Evolutionary conservation across 2,888 invertebrate species (phyloP).

Genomic region (Shargacucullia verbasci): DNA sequence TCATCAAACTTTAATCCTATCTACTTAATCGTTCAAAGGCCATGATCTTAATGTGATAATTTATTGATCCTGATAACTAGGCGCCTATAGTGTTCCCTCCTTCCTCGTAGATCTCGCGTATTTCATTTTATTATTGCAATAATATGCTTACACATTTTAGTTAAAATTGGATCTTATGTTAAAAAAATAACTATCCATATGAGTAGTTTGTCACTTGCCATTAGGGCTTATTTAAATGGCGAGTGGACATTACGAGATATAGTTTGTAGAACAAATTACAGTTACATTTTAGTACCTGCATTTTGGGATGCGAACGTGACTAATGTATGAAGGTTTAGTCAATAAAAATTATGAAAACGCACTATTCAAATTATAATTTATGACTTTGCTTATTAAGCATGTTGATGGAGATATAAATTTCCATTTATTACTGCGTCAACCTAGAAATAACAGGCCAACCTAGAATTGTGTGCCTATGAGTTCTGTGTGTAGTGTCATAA

Average conservation of each 20-base stretch:
- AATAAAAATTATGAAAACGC: constrained; percentile 46
- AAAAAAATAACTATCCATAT: no score
- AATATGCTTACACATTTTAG: no score
- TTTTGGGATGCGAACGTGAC: constrained; percentile 53
- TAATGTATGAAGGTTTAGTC: constrained; percentile 48
- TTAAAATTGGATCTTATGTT: no score
- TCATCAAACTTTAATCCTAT: no score
- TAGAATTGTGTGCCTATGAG: constrained; percentile 34
- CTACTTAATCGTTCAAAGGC: no score
- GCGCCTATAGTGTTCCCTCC: no score
- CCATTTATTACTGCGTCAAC: constrained; percentile 46
- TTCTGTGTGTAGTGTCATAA: constrained; percentile 33
- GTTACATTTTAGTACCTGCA: constrained; percentile 50
- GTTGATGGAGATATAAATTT: constrained; percentile 47
- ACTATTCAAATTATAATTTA: constrained; percentile 45
- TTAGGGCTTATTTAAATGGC: no score
- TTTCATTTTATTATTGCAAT: no score
- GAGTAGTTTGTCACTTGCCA: no score
- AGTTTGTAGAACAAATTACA: constrained; percentile 48
- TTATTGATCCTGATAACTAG: no score
- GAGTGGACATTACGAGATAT: constrained; percentile 17
- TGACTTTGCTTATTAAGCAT: constrained; percentile 38
- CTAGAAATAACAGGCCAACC: constrained; percentile 34
- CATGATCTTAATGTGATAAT: no score
- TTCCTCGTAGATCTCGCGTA: no score